Base-by-base conservation (phyloP, 2,797 vertebrate genomes). In the Lagorchestes hirsutus region DNA sequence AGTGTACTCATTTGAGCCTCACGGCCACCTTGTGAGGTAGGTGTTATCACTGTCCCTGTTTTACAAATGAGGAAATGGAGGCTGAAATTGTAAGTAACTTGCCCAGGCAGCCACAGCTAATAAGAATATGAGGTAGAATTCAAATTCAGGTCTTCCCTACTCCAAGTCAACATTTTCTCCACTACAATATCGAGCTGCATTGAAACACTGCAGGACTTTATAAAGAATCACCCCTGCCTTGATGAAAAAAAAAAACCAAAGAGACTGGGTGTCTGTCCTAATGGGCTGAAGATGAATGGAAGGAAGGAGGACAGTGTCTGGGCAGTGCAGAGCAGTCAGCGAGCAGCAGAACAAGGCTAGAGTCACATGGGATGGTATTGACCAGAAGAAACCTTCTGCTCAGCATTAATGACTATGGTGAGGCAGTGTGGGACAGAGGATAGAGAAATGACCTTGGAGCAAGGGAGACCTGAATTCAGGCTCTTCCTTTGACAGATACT, bases 51-150 rank as follows among this genome's bases (percentile, higher is more conserved):
- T 93, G 29, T 59, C 82, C 67, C 14, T 52, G 29, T 58, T 93
- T 91, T 96, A 16, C 90, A 93, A 11, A 92, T 90, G 95, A 95
- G 50, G 92, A 95, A 87, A 92, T 0, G 90, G 95, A 93, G 50
- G 28, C 22, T 95, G 93, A 92, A 90, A 11, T 34, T 2, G 74
- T 96, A 95, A 95, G 55, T 18, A 96, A 97, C 93, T 91, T 95
- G 50, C 57, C 93, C 82, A 54, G 55, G 91, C 40, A 4, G 54
- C 31, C 8, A 46, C 67, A 93, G 13, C 27, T 54, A 90, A 50
- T 95, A 94, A 95, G 46, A 27, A 9, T 59, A 91, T 93, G 74
- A 91, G 95, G 5, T n/a, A 93, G 90, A 52, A 54, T 91, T 96
- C 93, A 95, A 92, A 62, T 31, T 67, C 31, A n/a, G 14, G 14